Percentiles rank a stretch among this genome's conserved stretches.
phyloP scores from a whole-genome alignment of 2,888 invertebrate genomes.

The Nudaria mundana region DNA sequence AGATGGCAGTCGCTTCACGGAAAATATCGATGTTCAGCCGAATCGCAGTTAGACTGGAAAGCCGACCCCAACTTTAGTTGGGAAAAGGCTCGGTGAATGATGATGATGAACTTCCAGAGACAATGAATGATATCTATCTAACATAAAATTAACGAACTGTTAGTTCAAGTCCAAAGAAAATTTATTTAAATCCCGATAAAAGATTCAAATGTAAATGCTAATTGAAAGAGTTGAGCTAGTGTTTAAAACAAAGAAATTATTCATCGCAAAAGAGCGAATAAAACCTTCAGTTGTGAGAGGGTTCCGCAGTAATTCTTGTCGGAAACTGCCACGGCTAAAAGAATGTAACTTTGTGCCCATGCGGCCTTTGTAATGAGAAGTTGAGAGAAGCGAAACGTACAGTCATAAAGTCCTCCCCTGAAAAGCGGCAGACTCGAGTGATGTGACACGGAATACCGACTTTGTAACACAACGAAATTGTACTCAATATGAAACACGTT shows the following conservation, averaged over 20 bases:
- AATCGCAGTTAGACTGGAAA: too few species aligned
- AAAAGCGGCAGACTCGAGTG: constrained; percentile 28
- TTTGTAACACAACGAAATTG: constrained; percentile 42
- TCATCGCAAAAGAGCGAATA: constrained; percentile 41
- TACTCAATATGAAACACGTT: constrained; percentile 35
- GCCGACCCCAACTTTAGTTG: too few species aligned
- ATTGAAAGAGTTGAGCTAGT: constrained; percentile 28
- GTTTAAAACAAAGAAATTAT: constrained; percentile 43
- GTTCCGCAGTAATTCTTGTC: constrained; percentile 29
- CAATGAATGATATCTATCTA: too few species aligned
- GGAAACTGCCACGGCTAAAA: constrained; percentile 33
- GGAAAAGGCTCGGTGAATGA: too few species aligned
- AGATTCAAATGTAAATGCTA: constrained; percentile 35
- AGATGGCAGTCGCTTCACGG: too few species aligned
- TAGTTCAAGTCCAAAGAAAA: background rate
- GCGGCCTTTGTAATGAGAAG: constrained; percentile 43
- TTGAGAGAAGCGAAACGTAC: constrained; percentile 30
- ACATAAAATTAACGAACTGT: too few species aligned
- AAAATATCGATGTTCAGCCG: too few species aligned
- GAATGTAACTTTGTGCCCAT: constrained; percentile 42
- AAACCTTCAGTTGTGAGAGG: constrained; percentile 36
- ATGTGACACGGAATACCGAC: constrained; percentile 37
- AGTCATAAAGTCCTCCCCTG: constrained; percentile 18
- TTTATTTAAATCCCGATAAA: constrained; percentile 8
- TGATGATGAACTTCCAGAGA: too few species aligned